A percentile compares a stretch with the other conserved stretches of the same genome.
phyloP scores from a whole-genome alignment of 2,888 invertebrate species.

The Eremobia ochroleuca region DNA sequence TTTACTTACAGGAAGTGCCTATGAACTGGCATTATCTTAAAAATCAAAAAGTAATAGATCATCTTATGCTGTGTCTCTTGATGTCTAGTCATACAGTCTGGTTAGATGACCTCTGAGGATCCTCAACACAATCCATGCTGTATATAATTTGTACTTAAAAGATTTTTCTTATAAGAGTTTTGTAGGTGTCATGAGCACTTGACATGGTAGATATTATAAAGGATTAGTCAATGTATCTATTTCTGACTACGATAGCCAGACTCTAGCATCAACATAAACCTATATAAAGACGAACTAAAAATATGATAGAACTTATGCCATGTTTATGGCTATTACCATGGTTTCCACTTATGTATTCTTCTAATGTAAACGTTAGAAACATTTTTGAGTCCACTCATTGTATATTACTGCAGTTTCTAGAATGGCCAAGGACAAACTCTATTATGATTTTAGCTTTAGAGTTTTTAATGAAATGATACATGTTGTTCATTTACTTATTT shows the following conservation, averaged over 20 bases:
- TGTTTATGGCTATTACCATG: too few relatives aligned
- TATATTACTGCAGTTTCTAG: conserved; percentile 23
- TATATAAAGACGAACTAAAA: background rate
- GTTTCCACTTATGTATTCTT: conserved; percentile 30
- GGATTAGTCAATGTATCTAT: conserved; percentile 8
- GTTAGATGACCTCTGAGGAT: background rate
- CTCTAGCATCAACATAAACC: background rate
- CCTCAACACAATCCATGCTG: background rate
- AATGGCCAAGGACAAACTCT: conserved; percentile 6
- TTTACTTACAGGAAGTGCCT: background rate
- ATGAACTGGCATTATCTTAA: background rate
- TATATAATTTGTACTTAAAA: background rate
- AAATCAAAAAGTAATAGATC: background rate
- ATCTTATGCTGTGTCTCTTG: background rate
- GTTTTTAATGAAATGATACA: conserved; percentile 15
- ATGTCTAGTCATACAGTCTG: background rate
- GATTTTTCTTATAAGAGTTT: background rate
- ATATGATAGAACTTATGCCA: background rate
- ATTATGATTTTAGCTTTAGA: conserved; percentile 1
- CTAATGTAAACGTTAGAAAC: conserved; percentile 20
- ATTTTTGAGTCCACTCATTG: conserved; percentile 1
- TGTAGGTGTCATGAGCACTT: background rate
- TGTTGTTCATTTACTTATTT: conserved; percentile 1
- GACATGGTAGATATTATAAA: background rate
- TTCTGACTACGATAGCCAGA: conserved; percentile 9